Evolutionary conservation across 2,888 invertebrate genomes (phyloP).

Genomic region (Volucella inanis): DNA sequence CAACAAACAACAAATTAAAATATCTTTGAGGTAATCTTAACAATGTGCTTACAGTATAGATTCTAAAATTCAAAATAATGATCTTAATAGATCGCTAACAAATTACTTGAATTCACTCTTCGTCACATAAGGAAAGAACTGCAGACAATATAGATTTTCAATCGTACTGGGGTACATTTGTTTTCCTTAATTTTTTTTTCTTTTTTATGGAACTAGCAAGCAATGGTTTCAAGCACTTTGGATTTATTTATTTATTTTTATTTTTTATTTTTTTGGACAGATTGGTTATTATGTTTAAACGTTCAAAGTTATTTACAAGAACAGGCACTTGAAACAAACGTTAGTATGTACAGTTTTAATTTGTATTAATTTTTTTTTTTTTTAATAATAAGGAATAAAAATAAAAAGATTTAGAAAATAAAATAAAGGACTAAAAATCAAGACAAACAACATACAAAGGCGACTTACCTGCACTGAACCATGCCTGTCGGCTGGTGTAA

Average conservation of each 20-base stretch:
- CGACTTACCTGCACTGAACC: constrained; percentile 96
- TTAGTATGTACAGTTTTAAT: constrained; percentile 53
- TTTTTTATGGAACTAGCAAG: constrained; percentile 32
- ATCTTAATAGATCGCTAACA: no score
- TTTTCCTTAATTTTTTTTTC: not conserved
- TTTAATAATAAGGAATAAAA: constrained; percentile 27
- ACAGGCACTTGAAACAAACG: constrained; percentile 32
- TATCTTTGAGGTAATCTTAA: no score
- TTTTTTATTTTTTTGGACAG: constrained; percentile 19
- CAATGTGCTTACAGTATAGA: no score
- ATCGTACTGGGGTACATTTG: not conserved
- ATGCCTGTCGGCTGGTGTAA: constrained; percentile 97
- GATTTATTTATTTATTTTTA: no score
- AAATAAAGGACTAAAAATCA: constrained; percentile 19
- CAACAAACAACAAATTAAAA: no score
- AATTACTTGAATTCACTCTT: no score
- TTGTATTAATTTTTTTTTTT: constrained; percentile 31
- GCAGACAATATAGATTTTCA: no score
- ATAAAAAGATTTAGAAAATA: constrained; percentile 39
- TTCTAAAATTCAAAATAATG: no score
- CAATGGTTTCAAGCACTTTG: not conserved
- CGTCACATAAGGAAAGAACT: no score
- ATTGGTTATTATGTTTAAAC: constrained; percentile 25
- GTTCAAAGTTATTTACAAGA: constrained; percentile 52
- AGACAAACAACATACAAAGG: constrained; percentile 75